Conservation (phyloP, 2,797 vertebrate species). For the Tokudaia muenninki region DNA sequence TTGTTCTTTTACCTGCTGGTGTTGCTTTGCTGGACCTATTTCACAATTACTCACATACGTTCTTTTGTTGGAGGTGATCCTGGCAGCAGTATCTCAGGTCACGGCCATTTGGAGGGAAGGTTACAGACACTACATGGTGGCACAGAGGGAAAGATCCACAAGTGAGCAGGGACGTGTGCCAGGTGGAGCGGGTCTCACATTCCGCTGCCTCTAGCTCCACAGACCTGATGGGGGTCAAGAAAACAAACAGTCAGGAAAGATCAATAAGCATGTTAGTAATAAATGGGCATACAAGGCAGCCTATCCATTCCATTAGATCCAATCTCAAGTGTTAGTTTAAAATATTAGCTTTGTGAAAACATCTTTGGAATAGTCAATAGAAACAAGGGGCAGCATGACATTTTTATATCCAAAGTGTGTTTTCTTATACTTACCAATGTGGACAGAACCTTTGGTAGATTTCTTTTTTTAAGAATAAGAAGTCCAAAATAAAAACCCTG, state of each 20-base stretch:
- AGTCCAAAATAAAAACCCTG: neutral
- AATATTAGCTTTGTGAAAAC: constrained; percentile 71
- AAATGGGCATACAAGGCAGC: constrained; percentile 74
- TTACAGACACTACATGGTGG: neutral
- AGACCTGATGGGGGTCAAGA: constrained; percentile 72
- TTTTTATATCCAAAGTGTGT: constrained; percentile 69
- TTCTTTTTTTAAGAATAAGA: constrained; percentile 42
- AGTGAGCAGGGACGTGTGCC: neutral
- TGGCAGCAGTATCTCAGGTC: neutral
- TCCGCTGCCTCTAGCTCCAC: constrained; percentile 43
- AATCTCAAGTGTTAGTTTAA: constrained; percentile 77
- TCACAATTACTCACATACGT: neutral
- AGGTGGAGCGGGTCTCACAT: constrained; percentile 41
- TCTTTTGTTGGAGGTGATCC: constrained; percentile 31
- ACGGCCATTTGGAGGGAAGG: neutral
- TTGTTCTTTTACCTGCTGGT: neutral
- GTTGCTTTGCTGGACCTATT: neutral
- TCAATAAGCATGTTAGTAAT: constrained; percentile 85
- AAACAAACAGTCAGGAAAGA: constrained; percentile 79
- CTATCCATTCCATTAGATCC: constrained; percentile 69
- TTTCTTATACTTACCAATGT: constrained; percentile 59
- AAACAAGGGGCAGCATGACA: constrained; percentile 48
- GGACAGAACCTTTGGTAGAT: constrained; percentile 29
- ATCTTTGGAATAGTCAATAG: constrained; percentile 62
- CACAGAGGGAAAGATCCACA: neutral